Percentiles rank a stretch among this genome's conserved stretches.
These are phyloP conservation scores for Clarias platycephalus DNA, from an alignment of 2,797 vertebrate species.

Conservation along the genomic window DNA sequence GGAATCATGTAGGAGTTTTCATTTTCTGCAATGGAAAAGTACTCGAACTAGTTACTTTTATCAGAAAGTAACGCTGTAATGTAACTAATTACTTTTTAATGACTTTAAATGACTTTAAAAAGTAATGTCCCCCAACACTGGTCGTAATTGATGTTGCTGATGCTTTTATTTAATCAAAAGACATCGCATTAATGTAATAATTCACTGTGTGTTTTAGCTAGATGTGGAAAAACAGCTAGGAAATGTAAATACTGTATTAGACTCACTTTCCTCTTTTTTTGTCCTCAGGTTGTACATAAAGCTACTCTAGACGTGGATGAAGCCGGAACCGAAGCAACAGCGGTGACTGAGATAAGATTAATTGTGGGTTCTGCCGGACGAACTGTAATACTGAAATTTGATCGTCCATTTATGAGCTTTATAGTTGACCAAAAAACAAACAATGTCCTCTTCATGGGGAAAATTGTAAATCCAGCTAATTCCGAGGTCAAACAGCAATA, in stretches of 20 bases:
- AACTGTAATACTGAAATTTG: conserved; percentile 70
- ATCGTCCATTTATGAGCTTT: conserved; percentile 82
- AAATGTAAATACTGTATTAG: too few relatives aligned
- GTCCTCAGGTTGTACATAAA: conserved; percentile 79
- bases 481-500: not conserved
- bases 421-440: conserved; percentile 75
- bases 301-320: conserved; percentile 85
- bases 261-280: not conserved
- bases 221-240: too few relatives aligned
- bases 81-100: too few relatives aligned
- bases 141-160: not conserved
- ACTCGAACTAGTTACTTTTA: too few relatives aligned
- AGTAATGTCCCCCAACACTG: too few relatives aligned
- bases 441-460: conserved; percentile 68
- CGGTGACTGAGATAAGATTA: conserved; percentile 69
- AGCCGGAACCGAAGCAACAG: conserved; percentile 78
- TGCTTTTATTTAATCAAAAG: too few relatives aligned
- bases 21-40: too few relatives aligned
- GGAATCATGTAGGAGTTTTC: too few relatives aligned
- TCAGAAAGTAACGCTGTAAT: too few relatives aligned
- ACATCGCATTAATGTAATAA: not conserved
- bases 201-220: not conserved
- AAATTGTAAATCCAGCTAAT: conserved; percentile 66
- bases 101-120: too few relatives aligned
- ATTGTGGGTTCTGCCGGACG: conserved; percentile 59